Evolutionary conservation across 2,888 invertebrate species (phyloP).

Genomic region (Noctua janthina): DNA sequence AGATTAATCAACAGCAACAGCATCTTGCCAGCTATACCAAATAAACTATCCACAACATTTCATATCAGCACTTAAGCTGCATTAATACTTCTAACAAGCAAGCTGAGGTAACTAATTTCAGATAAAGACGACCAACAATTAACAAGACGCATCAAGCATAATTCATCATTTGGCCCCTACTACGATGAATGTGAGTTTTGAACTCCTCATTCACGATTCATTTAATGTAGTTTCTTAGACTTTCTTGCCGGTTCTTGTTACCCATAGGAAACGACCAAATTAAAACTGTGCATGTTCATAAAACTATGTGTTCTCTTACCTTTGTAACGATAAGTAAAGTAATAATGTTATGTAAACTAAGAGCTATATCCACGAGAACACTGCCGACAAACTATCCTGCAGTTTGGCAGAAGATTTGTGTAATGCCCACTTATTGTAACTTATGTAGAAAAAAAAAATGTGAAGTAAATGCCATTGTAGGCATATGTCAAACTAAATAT

Average conservation of each 20-base stretch:
- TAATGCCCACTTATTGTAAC: too few relatives aligned
- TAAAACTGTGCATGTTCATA: not conserved
- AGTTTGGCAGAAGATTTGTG: too few relatives aligned
- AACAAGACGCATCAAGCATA: slow-evolving; percentile 68
- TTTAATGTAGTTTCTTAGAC: not conserved
- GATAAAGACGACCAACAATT: slow-evolving; percentile 67
- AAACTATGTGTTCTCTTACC: too few relatives aligned
- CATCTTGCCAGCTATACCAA: not conserved
- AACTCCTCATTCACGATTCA: not conserved
- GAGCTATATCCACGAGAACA: too few relatives aligned
- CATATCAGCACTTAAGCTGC: slow-evolving; percentile 59
- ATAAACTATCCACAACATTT: slow-evolving; percentile 28
- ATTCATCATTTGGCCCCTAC: slow-evolving; percentile 68
- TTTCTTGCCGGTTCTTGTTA: not conserved
- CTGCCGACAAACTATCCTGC: too few relatives aligned
- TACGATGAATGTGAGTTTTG: slow-evolving; percentile 1
- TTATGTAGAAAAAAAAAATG: too few relatives aligned
- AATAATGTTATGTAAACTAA: too few relatives aligned
- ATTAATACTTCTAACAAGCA: slow-evolving; percentile 57
- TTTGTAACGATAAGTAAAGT: too few relatives aligned
- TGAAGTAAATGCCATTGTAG: too few relatives aligned
- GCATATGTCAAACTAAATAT: too few relatives aligned
- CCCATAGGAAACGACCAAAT: not conserved
- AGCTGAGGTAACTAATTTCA: slow-evolving; percentile 63
- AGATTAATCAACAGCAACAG: not conserved